These are phyloP conservation scores for Pseudolaguvia tuberculata DNA, from an alignment of 2,113 vertebrate genomes.

Conservation along the genomic window DNA sequence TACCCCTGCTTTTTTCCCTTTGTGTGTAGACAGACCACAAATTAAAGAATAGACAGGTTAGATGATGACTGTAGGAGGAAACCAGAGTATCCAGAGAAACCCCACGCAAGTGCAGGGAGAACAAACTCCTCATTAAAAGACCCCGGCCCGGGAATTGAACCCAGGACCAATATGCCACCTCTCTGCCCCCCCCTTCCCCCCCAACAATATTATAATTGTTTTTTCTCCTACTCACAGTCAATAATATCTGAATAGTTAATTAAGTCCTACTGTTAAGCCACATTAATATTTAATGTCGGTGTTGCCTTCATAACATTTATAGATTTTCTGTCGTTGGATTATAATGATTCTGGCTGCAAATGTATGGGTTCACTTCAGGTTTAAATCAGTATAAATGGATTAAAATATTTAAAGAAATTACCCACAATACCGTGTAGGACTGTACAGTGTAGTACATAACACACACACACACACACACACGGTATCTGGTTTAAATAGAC, in stretches of 20 bases:
- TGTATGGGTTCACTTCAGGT: background rate
- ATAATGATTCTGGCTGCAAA: background rate
- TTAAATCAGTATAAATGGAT: background rate
- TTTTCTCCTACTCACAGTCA: background rate
- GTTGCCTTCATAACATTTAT: background rate
- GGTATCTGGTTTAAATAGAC: constrained; percentile 26
- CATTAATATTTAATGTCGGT: background rate
- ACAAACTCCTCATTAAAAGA: too few relatives aligned
- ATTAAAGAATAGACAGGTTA: too few relatives aligned
- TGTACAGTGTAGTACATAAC: background rate
- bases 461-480: background rate
- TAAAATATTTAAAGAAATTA: background rate
- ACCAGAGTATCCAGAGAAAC: too few relatives aligned
- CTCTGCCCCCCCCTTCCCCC: too few relatives aligned
- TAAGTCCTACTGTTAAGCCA: background rate
- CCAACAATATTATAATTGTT: background rate
- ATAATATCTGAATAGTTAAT: background rate
- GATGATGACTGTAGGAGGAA: too few relatives aligned
- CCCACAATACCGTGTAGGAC: background rate
- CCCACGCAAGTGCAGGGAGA: too few relatives aligned
- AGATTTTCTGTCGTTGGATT: background rate
- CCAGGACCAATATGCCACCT: too few relatives aligned
- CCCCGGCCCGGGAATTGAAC: too few relatives aligned
- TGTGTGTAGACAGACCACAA: too few relatives aligned
- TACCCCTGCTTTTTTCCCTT: too few relatives aligned